Evolutionary conservation across 2,888 invertebrate genomes (phyloP).

Genomic region (Dinocampus coccinellae): DNA sequence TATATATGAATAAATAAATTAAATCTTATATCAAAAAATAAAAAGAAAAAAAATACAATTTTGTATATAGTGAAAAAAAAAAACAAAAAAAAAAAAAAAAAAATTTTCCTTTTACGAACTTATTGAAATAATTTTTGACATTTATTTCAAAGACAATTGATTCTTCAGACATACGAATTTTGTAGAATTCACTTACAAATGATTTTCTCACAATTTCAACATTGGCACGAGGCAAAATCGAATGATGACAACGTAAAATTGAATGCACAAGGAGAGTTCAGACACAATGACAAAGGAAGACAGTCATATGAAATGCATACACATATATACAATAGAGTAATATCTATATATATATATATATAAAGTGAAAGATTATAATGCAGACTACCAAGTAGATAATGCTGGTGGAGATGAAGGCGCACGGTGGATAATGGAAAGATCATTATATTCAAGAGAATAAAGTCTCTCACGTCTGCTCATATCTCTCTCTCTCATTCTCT

Average conservation of each 20-base stretch:
- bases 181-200: not conserved
- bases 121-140: conserved; percentile 16
- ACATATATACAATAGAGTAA: not conserved
- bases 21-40: too few species aligned
- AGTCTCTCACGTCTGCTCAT: conserved; percentile 56
- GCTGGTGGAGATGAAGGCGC: conserved; percentile 56
- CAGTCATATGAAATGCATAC: not conserved
- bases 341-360: not conserved
- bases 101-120: not conserved
- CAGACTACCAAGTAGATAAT: conserved; percentile 65
- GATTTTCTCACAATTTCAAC: conserved; percentile 4
- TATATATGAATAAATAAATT: too few species aligned
- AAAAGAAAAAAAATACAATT: not conserved
- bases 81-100: conserved; percentile 1
- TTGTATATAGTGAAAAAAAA: not conserved
- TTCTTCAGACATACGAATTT: conserved; percentile 37
- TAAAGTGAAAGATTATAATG: conserved; percentile 58
- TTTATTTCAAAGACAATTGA: conserved; percentile 46
- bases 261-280: conserved; percentile 9
- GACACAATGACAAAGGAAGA: not conserved
- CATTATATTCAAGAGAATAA: conserved; percentile 66
- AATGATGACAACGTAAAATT: conserved; percentile 6
- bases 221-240: conserved; percentile 1
- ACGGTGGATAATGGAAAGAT: conserved; percentile 64
- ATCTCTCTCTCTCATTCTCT: conserved; percentile 16